phyloP scores from a whole-genome alignment of 2,113 vertebrate species.

The Theristicus caerulescens region DNA sequence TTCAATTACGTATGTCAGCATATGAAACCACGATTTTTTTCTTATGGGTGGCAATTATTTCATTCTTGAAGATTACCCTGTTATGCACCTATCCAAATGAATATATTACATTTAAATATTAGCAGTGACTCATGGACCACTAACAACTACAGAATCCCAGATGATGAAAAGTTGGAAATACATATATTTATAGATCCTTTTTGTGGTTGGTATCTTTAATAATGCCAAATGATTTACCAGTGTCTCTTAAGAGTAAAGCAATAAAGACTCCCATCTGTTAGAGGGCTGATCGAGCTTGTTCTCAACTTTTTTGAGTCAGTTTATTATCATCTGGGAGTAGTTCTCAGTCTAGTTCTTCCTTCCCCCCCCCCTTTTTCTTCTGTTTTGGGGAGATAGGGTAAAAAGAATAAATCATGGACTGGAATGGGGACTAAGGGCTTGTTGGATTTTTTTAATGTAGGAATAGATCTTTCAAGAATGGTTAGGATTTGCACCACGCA shows the following conservation, averaged over 20 bases:
- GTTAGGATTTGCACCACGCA: neutral
- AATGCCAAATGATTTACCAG: conserved; percentile 43
- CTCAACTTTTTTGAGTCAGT: conserved; percentile 3
- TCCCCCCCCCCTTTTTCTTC: too few relatives aligned
- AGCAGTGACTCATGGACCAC: conserved; percentile 8
- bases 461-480: neutral
- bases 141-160: neutral
- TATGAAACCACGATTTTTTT: neutral
- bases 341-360: neutral
- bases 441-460: neutral
- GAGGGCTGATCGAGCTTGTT: neutral
- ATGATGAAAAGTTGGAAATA: conserved; percentile 38
- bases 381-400: neutral
- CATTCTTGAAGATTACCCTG: neutral
- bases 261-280: conserved; percentile 17
- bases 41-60: neutral
- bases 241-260: neutral
- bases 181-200: conserved; percentile 11
- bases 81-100: neutral
- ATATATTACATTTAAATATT: neutral
- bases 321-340: conserved; percentile 15
- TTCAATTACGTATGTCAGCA: neutral
- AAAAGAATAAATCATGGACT: neutral
- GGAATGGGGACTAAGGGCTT: neutral
- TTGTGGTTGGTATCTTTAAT: conserved; percentile 41